phyloP scores from a whole-genome alignment of 2,888 invertebrate genomes.

The Rhyacophila evoluta region DNA sequence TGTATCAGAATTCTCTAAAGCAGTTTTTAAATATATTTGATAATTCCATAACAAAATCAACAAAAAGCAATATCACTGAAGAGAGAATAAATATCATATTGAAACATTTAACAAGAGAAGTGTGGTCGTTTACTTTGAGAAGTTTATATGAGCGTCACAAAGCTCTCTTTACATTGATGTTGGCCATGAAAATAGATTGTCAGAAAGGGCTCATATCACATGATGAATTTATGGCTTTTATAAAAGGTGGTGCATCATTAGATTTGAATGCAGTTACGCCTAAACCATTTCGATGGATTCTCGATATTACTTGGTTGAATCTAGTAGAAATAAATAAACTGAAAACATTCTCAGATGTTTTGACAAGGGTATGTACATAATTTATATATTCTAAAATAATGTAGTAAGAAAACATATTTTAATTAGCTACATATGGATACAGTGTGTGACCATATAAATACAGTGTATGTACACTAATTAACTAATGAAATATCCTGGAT shows the following conservation, averaged over 20 bases:
- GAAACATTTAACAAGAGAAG: conserved; percentile 89
- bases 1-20: conserved; percentile 97
- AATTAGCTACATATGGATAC: too few species aligned
- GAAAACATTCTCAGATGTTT: conserved; percentile 81
- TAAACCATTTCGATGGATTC: conserved; percentile 94
- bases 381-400: too few species aligned
- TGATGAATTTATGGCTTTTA: conserved; percentile 94
- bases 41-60: conserved; percentile 91
- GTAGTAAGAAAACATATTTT: too few species aligned
- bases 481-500: too few species aligned
- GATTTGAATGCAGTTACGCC: conserved; percentile 93
- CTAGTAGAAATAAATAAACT: conserved; percentile 93
- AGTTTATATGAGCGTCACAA: conserved; percentile 95
- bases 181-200: conserved; percentile 95
- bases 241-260: conserved; percentile 95
- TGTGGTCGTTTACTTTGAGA: conserved; percentile 92
- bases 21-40: conserved; percentile 96
- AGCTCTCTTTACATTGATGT: conserved; percentile 90
- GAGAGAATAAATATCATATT: conserved; percentile 92
- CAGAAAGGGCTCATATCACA: conserved; percentile 85
- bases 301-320: conserved; percentile 97
- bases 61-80: conserved; percentile 84
- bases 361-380: conserved; percentile 76
- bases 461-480: too few species aligned
- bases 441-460: too few species aligned